Evolutionary conservation across 1,140 invertebrate genomes (phyloP), one percentile per base, ranked within the genome.

Genomic region (Hirudo medicinalis): DNA sequence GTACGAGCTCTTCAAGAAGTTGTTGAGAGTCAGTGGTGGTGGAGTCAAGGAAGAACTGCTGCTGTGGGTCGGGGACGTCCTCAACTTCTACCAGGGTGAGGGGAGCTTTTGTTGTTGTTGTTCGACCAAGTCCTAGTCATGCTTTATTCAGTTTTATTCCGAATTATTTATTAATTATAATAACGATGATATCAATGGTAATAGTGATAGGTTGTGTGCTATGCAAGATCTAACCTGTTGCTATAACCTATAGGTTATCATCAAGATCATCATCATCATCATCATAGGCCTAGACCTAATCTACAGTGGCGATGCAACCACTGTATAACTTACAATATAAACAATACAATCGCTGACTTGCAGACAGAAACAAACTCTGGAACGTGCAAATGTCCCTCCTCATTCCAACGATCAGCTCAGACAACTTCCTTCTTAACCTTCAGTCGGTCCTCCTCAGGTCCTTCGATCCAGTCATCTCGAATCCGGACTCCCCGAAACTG

Each of bases 41-140:
- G 43, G 11, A 17, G 43, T 49, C 57, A 63, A 63, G 17, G 22
- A n/a, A 6, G 29, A 22, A 63, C 57, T 63, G 3, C 22, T 25
- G 6, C 11, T 25, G 57, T 25, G 43, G 72, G 67, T 72, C 63
- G 70, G 63, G 69, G 54, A 70, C 11, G 36, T 55, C 60, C 74
- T 69, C 72, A 36, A 70, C 63, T 72, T 11, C 3, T 67, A 72
- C 54, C 74, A 54, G 72, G 60, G 70, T 69, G 69, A 70, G 72
- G 54, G 72, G 29, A 67, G 53, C 72, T 57, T 57, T 57, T 9
- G 54, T 25, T 36, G 32, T 36, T 36, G 32, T 6, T 36, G 32
- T 2, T 36, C 32, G 32, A 36, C 32, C 32, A 36, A 36, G 6
- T 36, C 6, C 32, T 36, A 36, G 54, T n/a, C 5, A 57, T 20